Percentiles rank a stretch among this genome's conserved stretches.
phyloP scores from a whole-genome alignment of 1,140 invertebrate genomes.

The Alviniconcha marisindica region DNA sequence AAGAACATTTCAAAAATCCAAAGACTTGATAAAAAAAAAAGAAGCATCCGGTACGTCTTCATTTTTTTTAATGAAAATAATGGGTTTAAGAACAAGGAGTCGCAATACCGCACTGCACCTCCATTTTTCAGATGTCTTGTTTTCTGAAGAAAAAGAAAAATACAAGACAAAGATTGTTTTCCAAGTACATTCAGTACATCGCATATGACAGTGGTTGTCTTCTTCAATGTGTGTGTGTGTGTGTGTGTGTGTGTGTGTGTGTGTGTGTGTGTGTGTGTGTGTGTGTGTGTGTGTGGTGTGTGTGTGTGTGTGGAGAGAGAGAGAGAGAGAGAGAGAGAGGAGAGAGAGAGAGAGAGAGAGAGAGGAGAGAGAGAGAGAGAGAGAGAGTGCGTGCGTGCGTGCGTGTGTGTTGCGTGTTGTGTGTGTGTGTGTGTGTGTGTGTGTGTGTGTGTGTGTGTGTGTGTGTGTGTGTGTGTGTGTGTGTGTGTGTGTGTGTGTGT shows the following conservation, averaged over 20 bases:
- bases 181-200: background rate
- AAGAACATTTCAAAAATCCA: background rate
- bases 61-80: too few species aligned
- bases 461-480: background rate
- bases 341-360: too few species aligned
- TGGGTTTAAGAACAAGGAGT: too few species aligned
- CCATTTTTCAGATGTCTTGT: too few species aligned
- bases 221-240: background rate
- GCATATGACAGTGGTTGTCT: background rate
- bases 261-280: background rate
- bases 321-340: too few species aligned
- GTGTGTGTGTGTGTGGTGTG: background rate
- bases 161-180: background rate
- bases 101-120: too few species aligned
- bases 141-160: background rate
- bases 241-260: background rate
- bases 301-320: background rate
- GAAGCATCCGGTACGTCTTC: too few species aligned
- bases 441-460: slow-evolving; percentile 14
- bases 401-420: too few species aligned
- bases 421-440: background rate
- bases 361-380: too few species aligned
- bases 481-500: background rate
- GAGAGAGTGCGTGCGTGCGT: too few species aligned
- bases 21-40: background rate